A percentile compares a stretch with the other conserved stretches of the same genome.
These are phyloP conservation scores for Lasioglossum baleicum DNA, from an alignment of 1,140 invertebrate genomes.

Conservation along the genomic window DNA sequence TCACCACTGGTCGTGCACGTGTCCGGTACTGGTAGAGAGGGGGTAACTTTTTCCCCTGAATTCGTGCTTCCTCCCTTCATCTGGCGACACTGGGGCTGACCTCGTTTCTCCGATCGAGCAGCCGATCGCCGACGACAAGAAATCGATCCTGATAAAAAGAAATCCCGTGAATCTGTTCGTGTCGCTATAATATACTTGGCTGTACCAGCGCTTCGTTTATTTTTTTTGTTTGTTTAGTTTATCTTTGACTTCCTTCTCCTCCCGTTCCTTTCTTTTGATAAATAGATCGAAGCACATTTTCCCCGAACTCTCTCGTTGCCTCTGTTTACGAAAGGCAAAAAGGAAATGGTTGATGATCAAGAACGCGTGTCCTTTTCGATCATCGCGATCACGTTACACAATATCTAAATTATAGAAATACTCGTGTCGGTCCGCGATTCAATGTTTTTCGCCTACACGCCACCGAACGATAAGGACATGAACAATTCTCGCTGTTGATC, in stretches of 20 bases:
- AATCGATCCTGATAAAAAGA: constrained; percentile 12
- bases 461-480: background rate
- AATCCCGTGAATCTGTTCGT: background rate
- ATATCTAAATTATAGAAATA: constrained; percentile 53
- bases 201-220: background rate
- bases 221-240: background rate
- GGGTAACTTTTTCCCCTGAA: too few species aligned
- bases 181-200: constrained; percentile 13
- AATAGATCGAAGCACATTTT: constrained; percentile 36
- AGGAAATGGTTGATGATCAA: background rate
- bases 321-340: constrained; percentile 6
- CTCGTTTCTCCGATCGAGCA: constrained; percentile 30
- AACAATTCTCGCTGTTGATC: constrained; percentile 10
- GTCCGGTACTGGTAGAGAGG: too few species aligned
- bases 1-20: too few species aligned
- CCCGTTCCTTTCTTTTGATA: constrained; percentile 18
- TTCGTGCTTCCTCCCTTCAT: too few species aligned
- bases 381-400: constrained; percentile 35
- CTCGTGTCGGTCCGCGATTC: constrained; percentile 29
- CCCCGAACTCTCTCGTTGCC: background rate
- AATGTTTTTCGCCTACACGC: background rate
- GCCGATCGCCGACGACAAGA: constrained; percentile 10
- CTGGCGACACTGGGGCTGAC: constrained; percentile 16
- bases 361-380: background rate
- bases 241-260: background rate